Percentiles rank a stretch among this genome's conserved stretches.
Conservation (phyloP, 2,113 vertebrate genomes). For the Myrmophylax atrothorax region DNA sequence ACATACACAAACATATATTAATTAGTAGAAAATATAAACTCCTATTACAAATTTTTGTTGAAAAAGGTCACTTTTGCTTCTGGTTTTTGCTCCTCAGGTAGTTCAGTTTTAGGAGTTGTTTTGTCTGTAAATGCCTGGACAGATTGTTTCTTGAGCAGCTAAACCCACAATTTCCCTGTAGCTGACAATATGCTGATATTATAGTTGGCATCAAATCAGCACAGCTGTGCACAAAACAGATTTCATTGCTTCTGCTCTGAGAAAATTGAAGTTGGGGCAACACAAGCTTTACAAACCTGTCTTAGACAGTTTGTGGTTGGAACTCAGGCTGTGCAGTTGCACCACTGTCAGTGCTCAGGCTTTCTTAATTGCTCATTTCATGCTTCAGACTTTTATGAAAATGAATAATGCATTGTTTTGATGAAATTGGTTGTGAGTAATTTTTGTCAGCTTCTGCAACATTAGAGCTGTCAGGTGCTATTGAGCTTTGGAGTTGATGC, state of each 20-base stretch:
- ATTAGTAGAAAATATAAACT: neutral
- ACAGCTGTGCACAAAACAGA: neutral
- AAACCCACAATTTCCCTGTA: neutral
- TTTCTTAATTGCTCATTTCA: neutral
- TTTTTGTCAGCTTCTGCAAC: neutral
- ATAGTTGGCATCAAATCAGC: neutral
- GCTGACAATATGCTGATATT: neutral
- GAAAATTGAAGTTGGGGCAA: neutral
- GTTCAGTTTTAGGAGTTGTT: neutral
- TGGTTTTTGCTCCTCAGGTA: neutral
- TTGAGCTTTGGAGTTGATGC: neutral
- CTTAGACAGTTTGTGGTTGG: neutral
- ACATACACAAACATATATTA: rapidly evolving
- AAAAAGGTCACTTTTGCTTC: neutral
- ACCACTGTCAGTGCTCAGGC: neutral
- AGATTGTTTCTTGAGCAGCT: neutral
- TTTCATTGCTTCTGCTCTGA: neutral
- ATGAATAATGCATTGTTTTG: neutral
- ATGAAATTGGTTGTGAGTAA: neutral
- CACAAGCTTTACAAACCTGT: neutral
- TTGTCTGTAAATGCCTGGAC: neutral
- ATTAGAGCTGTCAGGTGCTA: neutral
- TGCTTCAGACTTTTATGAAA: neutral
- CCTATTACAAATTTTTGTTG: neutral
- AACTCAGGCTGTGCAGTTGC: neutral